A percentile compares a stretch with the other conserved stretches of the same genome.
Evolutionary conservation across 2,888 invertebrate species (phyloP).

Genomic region (Phragmatobia fuliginosa): DNA sequence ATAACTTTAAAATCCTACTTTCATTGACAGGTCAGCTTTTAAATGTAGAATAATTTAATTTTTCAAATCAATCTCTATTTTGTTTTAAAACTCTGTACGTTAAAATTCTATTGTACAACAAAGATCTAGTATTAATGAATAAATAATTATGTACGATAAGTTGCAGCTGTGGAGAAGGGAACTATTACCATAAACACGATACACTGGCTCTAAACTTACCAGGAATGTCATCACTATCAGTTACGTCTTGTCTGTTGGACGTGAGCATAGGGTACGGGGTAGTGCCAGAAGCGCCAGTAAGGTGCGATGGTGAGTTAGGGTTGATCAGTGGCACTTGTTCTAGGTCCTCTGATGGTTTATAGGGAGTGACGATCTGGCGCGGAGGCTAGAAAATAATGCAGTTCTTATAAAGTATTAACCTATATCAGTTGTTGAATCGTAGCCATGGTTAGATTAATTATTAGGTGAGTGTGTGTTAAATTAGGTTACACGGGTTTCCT

Average conservation of each 20-base stretch:
- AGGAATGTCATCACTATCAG: constrained; percentile 35
- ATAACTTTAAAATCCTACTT: no score
- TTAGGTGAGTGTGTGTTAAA: background rate
- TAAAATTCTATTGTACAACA: no score
- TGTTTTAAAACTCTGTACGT: no score
- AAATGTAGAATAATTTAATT: no score
- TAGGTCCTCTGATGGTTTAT: constrained; percentile 94
- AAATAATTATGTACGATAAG: no score
- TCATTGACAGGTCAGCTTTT: no score
- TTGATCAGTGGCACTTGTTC: constrained; percentile 89
- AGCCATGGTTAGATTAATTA: background rate
- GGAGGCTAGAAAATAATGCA: constrained; percentile 87
- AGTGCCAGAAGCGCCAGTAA: constrained; percentile 66
- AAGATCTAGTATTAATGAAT: no score
- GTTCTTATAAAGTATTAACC: background rate
- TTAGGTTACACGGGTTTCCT: no score
- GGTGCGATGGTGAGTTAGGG: constrained; percentile 83
- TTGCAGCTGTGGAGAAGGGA: no score
- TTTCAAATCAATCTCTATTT: no score
- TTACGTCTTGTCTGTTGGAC: constrained; percentile 41
- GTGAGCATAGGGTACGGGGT: constrained; percentile 71
- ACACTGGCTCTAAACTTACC: constrained; percentile 51
- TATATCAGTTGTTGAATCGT: background rate
- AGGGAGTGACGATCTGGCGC: constrained; percentile 95
- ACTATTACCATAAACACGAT: background rate